A percentile compares a stretch with the other conserved stretches of the same genome.
phyloP scores from a whole-genome alignment of 2,797 vertebrate genomes.

The Chelon auratus region DNA sequence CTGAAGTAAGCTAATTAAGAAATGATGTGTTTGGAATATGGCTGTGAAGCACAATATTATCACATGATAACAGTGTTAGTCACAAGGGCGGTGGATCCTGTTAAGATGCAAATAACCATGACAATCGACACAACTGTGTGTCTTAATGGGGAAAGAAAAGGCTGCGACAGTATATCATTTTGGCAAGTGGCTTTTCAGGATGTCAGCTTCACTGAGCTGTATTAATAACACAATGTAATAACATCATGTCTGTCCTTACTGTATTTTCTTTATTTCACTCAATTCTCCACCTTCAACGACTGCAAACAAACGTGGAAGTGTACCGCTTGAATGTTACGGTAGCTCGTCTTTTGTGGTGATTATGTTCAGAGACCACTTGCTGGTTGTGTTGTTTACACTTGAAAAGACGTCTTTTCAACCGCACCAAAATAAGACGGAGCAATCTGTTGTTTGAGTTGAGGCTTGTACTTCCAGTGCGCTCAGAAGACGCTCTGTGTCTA shows the following conservation, averaged over 20 bases:
- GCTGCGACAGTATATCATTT: conserved; percentile 6
- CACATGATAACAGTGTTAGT: conserved; percentile 57
- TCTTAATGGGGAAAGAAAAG: conserved; percentile 17
- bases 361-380: conserved; percentile 19
- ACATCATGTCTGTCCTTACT: neutral
- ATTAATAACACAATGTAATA: neutral
- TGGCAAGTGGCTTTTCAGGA: conserved; percentile 9
- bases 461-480: conserved; percentile 12
- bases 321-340: neutral
- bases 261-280: neutral
- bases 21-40: conserved; percentile 51
- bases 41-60: conserved; percentile 55
- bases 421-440: conserved; percentile 18
- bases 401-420: conserved; percentile 26
- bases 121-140: conserved; percentile 30
- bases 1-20: conserved; percentile 59
- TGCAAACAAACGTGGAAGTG: neutral
- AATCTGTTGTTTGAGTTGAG: conserved; percentile 31
- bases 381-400: conserved; percentile 27
- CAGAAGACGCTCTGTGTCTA: conserved; percentile 38
- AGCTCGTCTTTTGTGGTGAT: neutral
- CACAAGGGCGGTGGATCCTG: conserved; percentile 42
- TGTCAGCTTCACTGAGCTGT: neutral
- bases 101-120: conserved; percentile 58
- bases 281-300: neutral